Percentiles rank a stretch among this genome's conserved stretches.
phyloP scores from a whole-genome alignment of 2,888 invertebrate species.

The Sepiola atlantica region DNA sequence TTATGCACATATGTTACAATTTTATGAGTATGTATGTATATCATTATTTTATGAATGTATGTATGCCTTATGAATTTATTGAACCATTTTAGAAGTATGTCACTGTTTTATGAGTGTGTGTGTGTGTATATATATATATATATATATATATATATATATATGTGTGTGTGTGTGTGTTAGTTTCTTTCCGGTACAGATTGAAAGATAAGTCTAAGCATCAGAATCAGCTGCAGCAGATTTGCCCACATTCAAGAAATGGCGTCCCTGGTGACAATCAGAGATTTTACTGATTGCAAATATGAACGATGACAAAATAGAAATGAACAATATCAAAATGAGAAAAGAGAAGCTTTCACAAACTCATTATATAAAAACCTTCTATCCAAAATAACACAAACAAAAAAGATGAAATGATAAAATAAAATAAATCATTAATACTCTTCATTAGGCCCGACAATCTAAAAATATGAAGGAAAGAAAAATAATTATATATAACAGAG shows the following conservation, averaged over 20 bases:
- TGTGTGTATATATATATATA: background rate
- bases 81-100: background rate
- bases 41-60: background rate
- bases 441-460: background rate
- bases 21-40: background rate
- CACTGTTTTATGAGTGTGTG: background rate
- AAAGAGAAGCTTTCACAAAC: background rate
- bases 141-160: background rate
- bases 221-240: background rate
- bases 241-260: background rate
- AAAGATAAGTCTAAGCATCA: background rate
- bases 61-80: background rate
- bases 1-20: too few relatives aligned
- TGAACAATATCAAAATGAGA: background rate
- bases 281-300: background rate
- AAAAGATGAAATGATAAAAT: background rate
- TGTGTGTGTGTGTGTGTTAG: background rate
- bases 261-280: conserved; percentile 13
- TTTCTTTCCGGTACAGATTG: background rate
- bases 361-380: background rate
- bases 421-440: too few relatives aligned
- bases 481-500: background rate
- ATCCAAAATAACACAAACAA: background rate
- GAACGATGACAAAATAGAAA: background rate
- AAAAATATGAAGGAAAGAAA: background rate